A percentile compares a stretch with the other conserved stretches of the same genome.
phyloP scores from a whole-genome alignment of 2,797 vertebrate genomes.

The Betta splendens region DNA sequence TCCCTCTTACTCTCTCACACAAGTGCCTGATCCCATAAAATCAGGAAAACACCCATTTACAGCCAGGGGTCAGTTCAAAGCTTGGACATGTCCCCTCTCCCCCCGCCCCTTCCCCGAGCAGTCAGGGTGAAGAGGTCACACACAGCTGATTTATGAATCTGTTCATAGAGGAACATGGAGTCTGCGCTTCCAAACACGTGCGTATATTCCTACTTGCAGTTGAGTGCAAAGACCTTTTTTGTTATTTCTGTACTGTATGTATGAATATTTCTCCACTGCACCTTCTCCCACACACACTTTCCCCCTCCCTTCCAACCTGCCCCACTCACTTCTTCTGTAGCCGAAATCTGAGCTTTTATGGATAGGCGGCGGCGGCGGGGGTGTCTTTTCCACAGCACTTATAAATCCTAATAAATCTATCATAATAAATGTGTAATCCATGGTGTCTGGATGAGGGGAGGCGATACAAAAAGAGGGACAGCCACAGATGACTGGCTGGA shows the following conservation, averaged over 20 bases:
- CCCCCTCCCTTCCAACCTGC: slow-evolving; percentile 31
- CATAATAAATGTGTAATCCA: slow-evolving; percentile 77
- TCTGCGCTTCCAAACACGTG: slow-evolving; percentile 49
- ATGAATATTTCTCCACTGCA: slow-evolving; percentile 8
- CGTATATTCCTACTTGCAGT: slow-evolving; percentile 5
- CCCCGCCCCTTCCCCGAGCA: slow-evolving; percentile 22
- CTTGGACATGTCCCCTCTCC: slow-evolving; percentile 25
- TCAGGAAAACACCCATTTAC: slow-evolving; percentile 61
- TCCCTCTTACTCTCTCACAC: slow-evolving; percentile 18
- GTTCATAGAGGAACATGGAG: slow-evolving; percentile 56
- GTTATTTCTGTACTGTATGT: slow-evolving; percentile 23
- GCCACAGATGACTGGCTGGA: slow-evolving; percentile 76
- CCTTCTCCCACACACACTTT: background rate
- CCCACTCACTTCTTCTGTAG: slow-evolving; percentile 37
- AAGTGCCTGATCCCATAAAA: slow-evolving; percentile 44
- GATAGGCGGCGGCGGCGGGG: slow-evolving; percentile 41
- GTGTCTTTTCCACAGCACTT: slow-evolving; percentile 61
- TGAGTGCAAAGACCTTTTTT: slow-evolving; percentile 21
- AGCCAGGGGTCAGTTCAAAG: slow-evolving; percentile 75
- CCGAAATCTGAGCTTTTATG: slow-evolving; percentile 71
- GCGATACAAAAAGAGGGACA: slow-evolving; percentile 64
- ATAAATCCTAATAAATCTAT: slow-evolving; percentile 79
- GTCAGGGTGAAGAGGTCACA: slow-evolving; percentile 61
- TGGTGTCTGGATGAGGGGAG: slow-evolving; percentile 70
- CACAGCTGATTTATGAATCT: slow-evolving; percentile 69